Base-by-base conservation (phyloP, 2,797 vertebrate species). In the Pangasius larnaudii region DNA sequence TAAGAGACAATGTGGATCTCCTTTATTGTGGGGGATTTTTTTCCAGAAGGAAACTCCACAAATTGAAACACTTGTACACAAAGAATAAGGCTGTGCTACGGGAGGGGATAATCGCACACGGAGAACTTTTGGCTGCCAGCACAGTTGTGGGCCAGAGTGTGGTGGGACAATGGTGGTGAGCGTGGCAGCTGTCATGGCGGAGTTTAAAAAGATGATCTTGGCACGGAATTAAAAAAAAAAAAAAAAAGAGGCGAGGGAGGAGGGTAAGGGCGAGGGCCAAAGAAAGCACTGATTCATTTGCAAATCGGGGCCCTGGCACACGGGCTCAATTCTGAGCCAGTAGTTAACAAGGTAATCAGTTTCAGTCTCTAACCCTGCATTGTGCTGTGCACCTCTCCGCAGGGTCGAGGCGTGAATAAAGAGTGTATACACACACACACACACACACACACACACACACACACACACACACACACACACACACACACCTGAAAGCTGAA, bases 291-390 rank as follows among this genome's bases (percentile, higher is more conserved):
- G 97, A 98, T 99, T 99, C 97, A 99, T 98, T 99, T 99, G 98
- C 98, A 99, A 99, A 99, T 98, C 96, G 56, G 97, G 97, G 96
- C 95, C 96, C 96, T 96, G 96, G 96, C 95, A 96, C 96, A 95
- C 93, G 92, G 94, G 65, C 97, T 97, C 97, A 96, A 97, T 98
- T 98, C 97, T 97, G 97, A 97, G 97, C 97, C 97, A 98, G 97
- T 97, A 98, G 98, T 98, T 99, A 99, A 99, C 98, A 98, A 99
- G 98, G 97, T 98, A 98, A 99, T 99, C 97, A 97, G 97, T 98
- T 98, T 98, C 97, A 98, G 98, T 65, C 58, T 56, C 69, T 83
- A 72, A 69, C 63, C 51, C 97, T 97, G 97, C 97, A 97, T 97
- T 97, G 95, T 96, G 97, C 96, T 97, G 97, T 96, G 97, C 97